A percentile compares a stretch with the other conserved stretches of the same genome.
These are phyloP conservation scores for Exaiptasia diaphana DNA, from an alignment of 64 coral and sea anemone genomes.

Conservation along the genomic window DNA sequence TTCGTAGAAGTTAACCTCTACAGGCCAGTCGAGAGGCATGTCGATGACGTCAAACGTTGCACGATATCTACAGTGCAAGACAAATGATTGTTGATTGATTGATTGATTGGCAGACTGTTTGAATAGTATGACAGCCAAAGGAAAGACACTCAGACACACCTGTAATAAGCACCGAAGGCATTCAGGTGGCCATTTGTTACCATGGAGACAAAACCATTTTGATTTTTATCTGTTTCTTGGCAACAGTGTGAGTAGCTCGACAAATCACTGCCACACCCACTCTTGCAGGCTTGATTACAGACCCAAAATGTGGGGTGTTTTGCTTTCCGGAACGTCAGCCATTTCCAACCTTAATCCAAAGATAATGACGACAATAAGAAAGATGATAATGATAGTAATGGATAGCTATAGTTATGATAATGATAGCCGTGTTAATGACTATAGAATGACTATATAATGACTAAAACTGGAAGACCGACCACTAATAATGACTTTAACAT, in stretches of 20 bases:
- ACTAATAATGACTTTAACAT: too few species aligned
- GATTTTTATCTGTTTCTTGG: slow-evolving; percentile 15
- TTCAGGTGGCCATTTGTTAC: too few species aligned
- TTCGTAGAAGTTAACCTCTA: slow-evolving; percentile 63
- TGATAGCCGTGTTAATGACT: too few species aligned
- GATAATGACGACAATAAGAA: not conserved
- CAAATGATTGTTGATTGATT: too few species aligned
- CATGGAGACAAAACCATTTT: not conserved
- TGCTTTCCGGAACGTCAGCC: slow-evolving; percentile 26
- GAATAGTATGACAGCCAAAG: too few species aligned
- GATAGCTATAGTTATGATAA: not conserved
- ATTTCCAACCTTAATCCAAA: slow-evolving; percentile 33
- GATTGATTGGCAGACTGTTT: too few species aligned
- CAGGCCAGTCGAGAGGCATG: slow-evolving; percentile 49
- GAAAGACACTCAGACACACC: too few species aligned
- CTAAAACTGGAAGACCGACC: too few species aligned
- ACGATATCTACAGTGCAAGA: slow-evolving; percentile 19
- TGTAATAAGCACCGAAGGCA: too few species aligned
- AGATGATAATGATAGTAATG: not conserved
- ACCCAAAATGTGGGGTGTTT: slow-evolving; percentile 52
- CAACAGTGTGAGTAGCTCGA: slow-evolving; percentile 53
- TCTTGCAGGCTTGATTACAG: slow-evolving; percentile 24
- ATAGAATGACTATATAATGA: too few species aligned
- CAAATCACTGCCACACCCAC: slow-evolving; percentile 34
- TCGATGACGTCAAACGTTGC: slow-evolving; percentile 13